Base-by-base conservation (phyloP, 1,140 invertebrate species). In the Drepana arcuata region DNA sequence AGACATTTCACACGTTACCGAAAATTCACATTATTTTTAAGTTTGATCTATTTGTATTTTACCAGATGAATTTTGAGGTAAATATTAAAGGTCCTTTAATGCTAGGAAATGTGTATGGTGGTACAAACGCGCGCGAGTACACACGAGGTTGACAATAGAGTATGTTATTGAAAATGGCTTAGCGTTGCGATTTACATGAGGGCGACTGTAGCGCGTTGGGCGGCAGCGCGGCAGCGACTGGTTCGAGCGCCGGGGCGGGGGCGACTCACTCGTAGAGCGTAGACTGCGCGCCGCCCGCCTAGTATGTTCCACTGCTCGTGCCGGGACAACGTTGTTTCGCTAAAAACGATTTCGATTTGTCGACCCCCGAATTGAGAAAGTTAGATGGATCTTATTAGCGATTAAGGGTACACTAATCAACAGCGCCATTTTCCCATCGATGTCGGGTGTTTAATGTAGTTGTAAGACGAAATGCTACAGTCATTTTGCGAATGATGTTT, bases 291-390 rank as follows among this genome's bases (percentile, higher is more conserved):
- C 67, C 67, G 61, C 65, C 67, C 69, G 66, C 65, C 66, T 21
- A 21, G 9, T 60, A 41, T n/a, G n/a, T n/a, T n/a, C n/a, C n/a
- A n/a, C n/a, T n/a, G n/a, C n/a, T n/a, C n/a, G 40, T 39, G 31
- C 51, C 45, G 46, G 60, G 53, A 66, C 59, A 60, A 63, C 71
- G 75, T 80, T 80, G 71, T 75, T 77, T 80, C 75, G 68, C 70
- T 70, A 77, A 75, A 71, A 75, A 71, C 62, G 67, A 75, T 78
- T 78, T 75, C 75, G 75, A 80, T 78, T 80, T 78, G 71, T 77
- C 58, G 71, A 57, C 48, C 63, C 58, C 61, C 62, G 65, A 75
- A 80, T 80, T 70, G 72, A 55, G 59, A 78, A 81, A 81, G 71
- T 78, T 78, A 67, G 67, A 55, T 34, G 42, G 52, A 75, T 74